phyloP scores from a whole-genome alignment of 1,140 invertebrate species.

The Zaprionus vittiger region DNA sequence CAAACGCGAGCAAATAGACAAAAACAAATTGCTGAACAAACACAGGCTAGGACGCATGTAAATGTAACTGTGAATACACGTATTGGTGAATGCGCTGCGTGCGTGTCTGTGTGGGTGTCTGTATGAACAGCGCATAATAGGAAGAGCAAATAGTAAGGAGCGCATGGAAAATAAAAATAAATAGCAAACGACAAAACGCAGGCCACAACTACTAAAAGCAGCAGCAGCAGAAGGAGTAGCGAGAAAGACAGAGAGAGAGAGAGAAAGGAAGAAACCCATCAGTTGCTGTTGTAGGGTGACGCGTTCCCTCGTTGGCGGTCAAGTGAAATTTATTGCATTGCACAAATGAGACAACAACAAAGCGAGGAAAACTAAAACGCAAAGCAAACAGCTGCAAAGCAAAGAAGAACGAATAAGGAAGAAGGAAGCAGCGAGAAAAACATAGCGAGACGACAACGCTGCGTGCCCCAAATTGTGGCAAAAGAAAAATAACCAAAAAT shows the following conservation, averaged over 20 bases:
- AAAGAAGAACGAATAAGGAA: slow-evolving; percentile 28
- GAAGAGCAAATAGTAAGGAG: slow-evolving; percentile 73
- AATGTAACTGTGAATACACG: slow-evolving; percentile 59
- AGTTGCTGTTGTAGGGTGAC: slow-evolving; percentile 52
- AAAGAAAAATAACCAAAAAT: slow-evolving; percentile 75
- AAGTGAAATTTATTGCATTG: slow-evolving; percentile 78
- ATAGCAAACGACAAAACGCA: slow-evolving; percentile 67
- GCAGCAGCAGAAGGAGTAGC: slow-evolving; percentile 7
- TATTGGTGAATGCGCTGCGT: slow-evolving; percentile 16
- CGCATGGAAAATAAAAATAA: slow-evolving; percentile 77
- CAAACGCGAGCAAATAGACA: slow-evolving; percentile 44
- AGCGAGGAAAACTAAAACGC: slow-evolving; percentile 53
- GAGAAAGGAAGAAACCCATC: neutral
- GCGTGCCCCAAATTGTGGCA: slow-evolving; percentile 48
- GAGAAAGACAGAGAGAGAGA: neutral
- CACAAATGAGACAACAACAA: slow-evolving; percentile 75
- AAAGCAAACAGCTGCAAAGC: slow-evolving; percentile 46
- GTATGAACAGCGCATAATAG: slow-evolving; percentile 63
- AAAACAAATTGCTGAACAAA: slow-evolving; percentile 62
- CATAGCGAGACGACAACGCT: slow-evolving; percentile 4
- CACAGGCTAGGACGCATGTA: slow-evolving; percentile 52
- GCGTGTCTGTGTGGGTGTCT: slow-evolving; percentile 30
- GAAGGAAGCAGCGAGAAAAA: slow-evolving; percentile 13
- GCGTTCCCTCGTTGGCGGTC: slow-evolving; percentile 77
- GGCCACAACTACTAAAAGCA: slow-evolving; percentile 39